Evolutionary conservation across 2,888 invertebrate genomes (phyloP).

Genomic region (Drosophila testacea): DNA sequence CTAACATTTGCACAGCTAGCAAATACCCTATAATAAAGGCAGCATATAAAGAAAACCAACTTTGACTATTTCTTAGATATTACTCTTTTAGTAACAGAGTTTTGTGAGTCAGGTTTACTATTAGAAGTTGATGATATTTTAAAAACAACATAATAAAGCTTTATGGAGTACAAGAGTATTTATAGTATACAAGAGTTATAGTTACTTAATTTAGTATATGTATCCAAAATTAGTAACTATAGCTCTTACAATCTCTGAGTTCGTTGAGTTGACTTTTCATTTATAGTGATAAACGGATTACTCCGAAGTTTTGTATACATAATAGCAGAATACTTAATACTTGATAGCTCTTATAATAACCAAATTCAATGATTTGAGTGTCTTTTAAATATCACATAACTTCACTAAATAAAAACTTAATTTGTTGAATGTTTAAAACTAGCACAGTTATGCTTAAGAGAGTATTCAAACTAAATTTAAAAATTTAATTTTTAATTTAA

Average conservation of each 20-base stretch:
- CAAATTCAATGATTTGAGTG: neutral
- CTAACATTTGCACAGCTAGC: neutral
- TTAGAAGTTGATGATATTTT: no score
- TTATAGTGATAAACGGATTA: no score
- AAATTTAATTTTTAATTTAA: no score
- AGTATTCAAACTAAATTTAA: no score
- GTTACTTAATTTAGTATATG: no score
- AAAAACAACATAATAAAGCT: no score
- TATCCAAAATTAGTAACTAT: neutral
- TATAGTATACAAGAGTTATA: no score
- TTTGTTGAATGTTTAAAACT: neutral
- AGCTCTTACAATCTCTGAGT: neutral
- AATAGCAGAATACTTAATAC: neutral
- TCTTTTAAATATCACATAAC: neutral
- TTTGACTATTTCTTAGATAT: neutral
- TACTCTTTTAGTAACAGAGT: neutral
- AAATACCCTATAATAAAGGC: neutral
- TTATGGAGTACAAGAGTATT: no score
- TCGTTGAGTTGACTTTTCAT: neutral
- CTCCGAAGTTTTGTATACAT: neutral
- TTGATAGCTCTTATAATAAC: neutral
- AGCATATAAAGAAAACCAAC: neutral
- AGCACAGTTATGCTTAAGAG: neutral
- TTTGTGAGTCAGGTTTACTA: neutral
- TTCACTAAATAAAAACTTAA: neutral